Base-by-base conservation (phyloP, 2,113 vertebrate species). In the Cettia cetti region DNA sequence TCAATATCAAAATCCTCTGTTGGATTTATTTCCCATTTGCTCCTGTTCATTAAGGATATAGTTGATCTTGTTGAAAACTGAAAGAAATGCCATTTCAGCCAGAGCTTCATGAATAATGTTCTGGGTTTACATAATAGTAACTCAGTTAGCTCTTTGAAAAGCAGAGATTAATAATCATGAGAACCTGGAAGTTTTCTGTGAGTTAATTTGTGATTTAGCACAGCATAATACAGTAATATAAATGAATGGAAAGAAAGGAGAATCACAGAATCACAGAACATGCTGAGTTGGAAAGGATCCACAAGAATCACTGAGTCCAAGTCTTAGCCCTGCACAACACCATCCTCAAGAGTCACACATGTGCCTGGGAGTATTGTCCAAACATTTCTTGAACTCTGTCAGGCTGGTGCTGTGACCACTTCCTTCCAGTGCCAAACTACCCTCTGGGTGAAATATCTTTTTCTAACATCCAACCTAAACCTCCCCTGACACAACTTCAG, bases 161-260 rank as follows among this genome's bases (percentile, higher is more conserved):
- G 22, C 45, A 79, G 74, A 95, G 61, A 91, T 92, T 96, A 89
- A 95, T 94, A 95, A 90, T 94, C 81, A 89, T 83, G 75, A 94
- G 74, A 90, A 92, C 27, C 35, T 93, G 49, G 60, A 94, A 83
- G 35, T 84, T 82, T 96, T 82, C 84, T 87, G 47, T 82, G 70
- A 93, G 50, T 64, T 97, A 97, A 68, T 40, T 66, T 59, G 35
- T 82, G 45, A 24, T 94, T 80, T 76, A 89, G 64, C n/a, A 65
- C 21, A 77, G 35, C 54, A 66, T 82, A 81, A 70, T 35, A 40
- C 40, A 75, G 26, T 39, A 82, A 63, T 71, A 82, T 15, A 66
- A 94, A 82, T 64, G 4, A 76, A 45, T 18, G 30, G 16, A 63
- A 93, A 77, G 33, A 75, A 86, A 91, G 10, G 53, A 79, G 64